These are phyloP conservation scores for Drosophila anceps DNA, from an alignment of 2,888 invertebrate species.

Conservation along the genomic window DNA sequence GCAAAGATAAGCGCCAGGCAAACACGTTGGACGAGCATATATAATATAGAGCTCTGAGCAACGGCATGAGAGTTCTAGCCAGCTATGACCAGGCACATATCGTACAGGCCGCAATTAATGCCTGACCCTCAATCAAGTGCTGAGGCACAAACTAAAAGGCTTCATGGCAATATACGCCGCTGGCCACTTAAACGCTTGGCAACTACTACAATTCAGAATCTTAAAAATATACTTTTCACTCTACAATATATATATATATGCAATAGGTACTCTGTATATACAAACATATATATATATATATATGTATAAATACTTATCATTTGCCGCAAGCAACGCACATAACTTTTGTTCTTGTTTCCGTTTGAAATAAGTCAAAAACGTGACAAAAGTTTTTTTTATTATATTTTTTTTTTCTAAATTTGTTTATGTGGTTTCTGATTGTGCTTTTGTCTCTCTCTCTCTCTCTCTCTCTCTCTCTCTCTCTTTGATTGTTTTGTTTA, in stretches of 20 bases:
- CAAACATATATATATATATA: neutral
- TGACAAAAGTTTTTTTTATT: constrained; percentile 57
- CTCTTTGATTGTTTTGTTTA: constrained; percentile 27
- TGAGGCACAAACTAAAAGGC: constrained; percentile 14
- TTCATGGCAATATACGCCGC: constrained; percentile 5
- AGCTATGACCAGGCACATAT: constrained; percentile 7
- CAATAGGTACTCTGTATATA: constrained; percentile 14
- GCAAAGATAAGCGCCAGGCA: constrained; percentile 32
- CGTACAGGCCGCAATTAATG: constrained; percentile 12
- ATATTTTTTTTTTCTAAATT: constrained; percentile 24
- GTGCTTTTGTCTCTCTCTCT: neutral
- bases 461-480: neutral
- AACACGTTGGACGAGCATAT: constrained; percentile 38
- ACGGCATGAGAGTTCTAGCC: neutral
- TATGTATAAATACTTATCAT: constrained; percentile 22
- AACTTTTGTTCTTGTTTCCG: constrained; percentile 19
- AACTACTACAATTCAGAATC: constrained; percentile 37
- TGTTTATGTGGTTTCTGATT: constrained; percentile 30
- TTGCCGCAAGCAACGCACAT: constrained; percentile 18
- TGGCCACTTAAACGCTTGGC: constrained; percentile 44
- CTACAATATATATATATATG: constrained; percentile 15
- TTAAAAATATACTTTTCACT: constrained; percentile 33
- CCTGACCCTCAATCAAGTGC: constrained; percentile 48
- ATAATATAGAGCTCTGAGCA: neutral
- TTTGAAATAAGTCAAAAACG: constrained; percentile 67